Conservation (phyloP, 2,888 invertebrate genomes). For the Papilio demoleus region DNA sequence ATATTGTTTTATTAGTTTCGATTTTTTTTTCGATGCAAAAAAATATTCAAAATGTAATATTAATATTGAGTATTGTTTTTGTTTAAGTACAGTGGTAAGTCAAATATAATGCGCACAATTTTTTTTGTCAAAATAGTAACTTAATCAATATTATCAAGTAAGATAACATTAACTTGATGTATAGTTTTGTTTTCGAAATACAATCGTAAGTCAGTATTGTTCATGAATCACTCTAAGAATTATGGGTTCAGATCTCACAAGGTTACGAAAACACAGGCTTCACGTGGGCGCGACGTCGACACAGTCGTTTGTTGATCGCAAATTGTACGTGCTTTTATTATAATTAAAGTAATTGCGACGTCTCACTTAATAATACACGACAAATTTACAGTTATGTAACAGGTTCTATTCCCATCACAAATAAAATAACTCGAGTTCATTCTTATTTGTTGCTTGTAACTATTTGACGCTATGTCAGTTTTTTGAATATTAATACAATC, state of each 20-base stretch:
- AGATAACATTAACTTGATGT: not conserved
- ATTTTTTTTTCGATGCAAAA: too few relatives aligned
- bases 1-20: too few relatives aligned
- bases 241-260: constrained; percentile 50
- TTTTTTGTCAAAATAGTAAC: too few relatives aligned
- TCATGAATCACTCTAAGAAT: constrained; percentile 45
- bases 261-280: constrained; percentile 48
- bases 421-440: too few relatives aligned
- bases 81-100: too few relatives aligned
- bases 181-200: constrained; percentile 17
- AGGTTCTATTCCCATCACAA: too few relatives aligned
- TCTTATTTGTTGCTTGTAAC: too few relatives aligned
- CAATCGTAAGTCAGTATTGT: constrained; percentile 21
- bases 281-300: constrained; percentile 42
- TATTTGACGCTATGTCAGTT: not conserved
- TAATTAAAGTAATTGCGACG: constrained; percentile 35
- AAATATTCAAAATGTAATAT: too few relatives aligned
- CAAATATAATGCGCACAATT: too few relatives aligned
- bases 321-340: constrained; percentile 41
- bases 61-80: too few relatives aligned
- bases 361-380: not conserved
- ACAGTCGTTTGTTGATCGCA: constrained; percentile 38
- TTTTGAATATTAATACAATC: not conserved
- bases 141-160: too few relatives aligned
- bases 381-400: too few relatives aligned